Evolutionary conservation across 2,797 vertebrate genomes (phyloP).

Genomic region (Anniella stebbinsi): DNA sequence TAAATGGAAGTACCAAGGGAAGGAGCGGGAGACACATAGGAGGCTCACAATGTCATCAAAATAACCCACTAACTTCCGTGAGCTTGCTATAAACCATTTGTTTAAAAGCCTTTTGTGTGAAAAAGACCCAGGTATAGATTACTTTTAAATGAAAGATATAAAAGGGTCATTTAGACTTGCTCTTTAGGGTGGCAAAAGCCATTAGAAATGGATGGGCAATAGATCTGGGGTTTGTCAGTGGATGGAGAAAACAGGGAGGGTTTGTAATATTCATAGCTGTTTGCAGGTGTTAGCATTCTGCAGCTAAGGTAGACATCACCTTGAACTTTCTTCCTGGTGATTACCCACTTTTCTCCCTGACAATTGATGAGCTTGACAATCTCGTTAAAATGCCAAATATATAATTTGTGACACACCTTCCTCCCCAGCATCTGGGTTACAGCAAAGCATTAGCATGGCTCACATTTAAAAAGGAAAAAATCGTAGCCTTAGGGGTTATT

Average conservation of each 20-base stretch:
- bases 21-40: too few species aligned
- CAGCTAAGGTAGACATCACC: slow-evolving; percentile 67
- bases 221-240: slow-evolving; percentile 35
- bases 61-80: too few species aligned
- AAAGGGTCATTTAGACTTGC: not conserved
- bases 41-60: too few species aligned
- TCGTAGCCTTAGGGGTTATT: not conserved
- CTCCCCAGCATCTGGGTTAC: slow-evolving; percentile 58
- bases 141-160: not conserved
- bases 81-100: too few species aligned
- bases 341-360: slow-evolving; percentile 69
- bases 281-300: slow-evolving; percentile 70
- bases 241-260: not conserved
- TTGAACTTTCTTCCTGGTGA: slow-evolving; percentile 75
- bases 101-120: not conserved
- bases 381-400: slow-evolving; percentile 69
- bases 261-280: slow-evolving; percentile 38
- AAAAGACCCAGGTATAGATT: not conserved
- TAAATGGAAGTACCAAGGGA: too few species aligned
- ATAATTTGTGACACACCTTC: slow-evolving; percentile 68
- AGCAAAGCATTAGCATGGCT: slow-evolving; percentile 56
- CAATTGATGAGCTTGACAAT: slow-evolving; percentile 77
- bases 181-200: not conserved
- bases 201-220: slow-evolving; percentile 2
- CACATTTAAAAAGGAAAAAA: slow-evolving; percentile 23